phyloP scores from a whole-genome alignment of 2,113 vertebrate species.

The Xiphophorus hellerii region DNA sequence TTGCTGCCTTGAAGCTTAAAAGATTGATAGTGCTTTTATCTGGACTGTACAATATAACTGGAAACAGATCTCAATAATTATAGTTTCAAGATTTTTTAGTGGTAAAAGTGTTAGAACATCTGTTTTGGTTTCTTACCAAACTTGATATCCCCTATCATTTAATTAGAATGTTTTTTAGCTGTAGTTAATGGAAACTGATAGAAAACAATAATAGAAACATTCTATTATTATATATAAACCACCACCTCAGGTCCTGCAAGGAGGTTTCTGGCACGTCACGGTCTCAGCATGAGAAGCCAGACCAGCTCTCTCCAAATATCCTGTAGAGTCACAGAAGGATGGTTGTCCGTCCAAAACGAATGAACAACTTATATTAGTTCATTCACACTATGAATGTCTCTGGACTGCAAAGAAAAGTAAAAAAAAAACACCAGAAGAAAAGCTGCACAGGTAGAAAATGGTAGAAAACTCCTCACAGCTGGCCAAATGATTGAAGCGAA shows the following conservation, averaged over 20 bases:
- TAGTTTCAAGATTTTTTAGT: constrained; percentile 58
- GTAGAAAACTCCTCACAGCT: background rate
- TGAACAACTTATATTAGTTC: too few species aligned
- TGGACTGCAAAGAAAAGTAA: background rate
- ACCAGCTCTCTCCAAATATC: background rate
- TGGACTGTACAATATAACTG: constrained; percentile 77
- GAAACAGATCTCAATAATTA: constrained; percentile 42
- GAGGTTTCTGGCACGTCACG: constrained; percentile 11
- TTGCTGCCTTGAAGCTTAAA: constrained; percentile 78
- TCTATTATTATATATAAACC: constrained; percentile 23
- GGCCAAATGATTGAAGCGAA: background rate
- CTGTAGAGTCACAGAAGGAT: background rate
- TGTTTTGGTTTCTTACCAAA: constrained; percentile 56
- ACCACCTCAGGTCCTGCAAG: constrained; percentile 1
- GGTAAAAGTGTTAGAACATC: constrained; percentile 48
- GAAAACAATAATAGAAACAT: constrained; percentile 3
- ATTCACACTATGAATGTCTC: background rate
- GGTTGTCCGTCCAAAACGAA: background rate
- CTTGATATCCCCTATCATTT: constrained; percentile 25
- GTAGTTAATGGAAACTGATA: constrained; percentile 18
- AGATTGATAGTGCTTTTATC: constrained; percentile 82
- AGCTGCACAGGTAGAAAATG: background rate
- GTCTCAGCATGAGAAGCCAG: background rate
- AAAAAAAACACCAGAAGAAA: background rate
- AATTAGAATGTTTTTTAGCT: constrained; percentile 35